Evolutionary conservation across 2,113 vertebrate species (phyloP).

Genomic region (Rhinogobius similis): DNA sequence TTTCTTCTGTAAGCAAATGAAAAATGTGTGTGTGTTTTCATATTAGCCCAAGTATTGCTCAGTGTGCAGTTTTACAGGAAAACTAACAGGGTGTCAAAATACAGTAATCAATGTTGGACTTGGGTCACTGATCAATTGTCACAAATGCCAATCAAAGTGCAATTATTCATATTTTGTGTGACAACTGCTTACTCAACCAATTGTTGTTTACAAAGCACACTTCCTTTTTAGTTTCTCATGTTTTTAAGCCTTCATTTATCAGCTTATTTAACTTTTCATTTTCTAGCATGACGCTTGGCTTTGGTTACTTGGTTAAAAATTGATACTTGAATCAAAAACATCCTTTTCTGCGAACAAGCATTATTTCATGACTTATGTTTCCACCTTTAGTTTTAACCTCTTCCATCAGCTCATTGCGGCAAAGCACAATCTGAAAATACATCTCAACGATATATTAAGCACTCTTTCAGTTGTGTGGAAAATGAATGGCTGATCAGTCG

Average conservation of each 20-base stretch:
- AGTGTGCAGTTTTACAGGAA: slow-evolving; percentile 54
- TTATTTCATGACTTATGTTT: not conserved
- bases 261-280: not conserved
- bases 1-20: not conserved
- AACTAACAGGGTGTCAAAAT: slow-evolving; percentile 63
- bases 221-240: not conserved
- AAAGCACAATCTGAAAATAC: not conserved
- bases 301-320: not conserved
- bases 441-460: not conserved
- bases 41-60: slow-evolving; percentile 47
- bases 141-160: slow-evolving; percentile 68
- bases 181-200: slow-evolving; percentile 25
- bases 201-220: slow-evolving; percentile 7
- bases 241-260: not conserved
- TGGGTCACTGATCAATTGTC: slow-evolving; percentile 71
- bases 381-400: not conserved
- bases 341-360: too few relatives aligned
- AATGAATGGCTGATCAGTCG: slow-evolving; percentile 3
- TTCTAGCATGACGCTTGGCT: not conserved
- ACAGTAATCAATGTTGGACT: slow-evolving; percentile 56
- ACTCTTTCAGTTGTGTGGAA: slow-evolving; percentile 1
- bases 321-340: too few relatives aligned
- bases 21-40: slow-evolving; percentile 14
- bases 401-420: not conserved
- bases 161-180: slow-evolving; percentile 58